These are phyloP conservation scores for Psophia crepitans DNA, from an alignment of 2,113 vertebrate species.

Conservation along the genomic window DNA sequence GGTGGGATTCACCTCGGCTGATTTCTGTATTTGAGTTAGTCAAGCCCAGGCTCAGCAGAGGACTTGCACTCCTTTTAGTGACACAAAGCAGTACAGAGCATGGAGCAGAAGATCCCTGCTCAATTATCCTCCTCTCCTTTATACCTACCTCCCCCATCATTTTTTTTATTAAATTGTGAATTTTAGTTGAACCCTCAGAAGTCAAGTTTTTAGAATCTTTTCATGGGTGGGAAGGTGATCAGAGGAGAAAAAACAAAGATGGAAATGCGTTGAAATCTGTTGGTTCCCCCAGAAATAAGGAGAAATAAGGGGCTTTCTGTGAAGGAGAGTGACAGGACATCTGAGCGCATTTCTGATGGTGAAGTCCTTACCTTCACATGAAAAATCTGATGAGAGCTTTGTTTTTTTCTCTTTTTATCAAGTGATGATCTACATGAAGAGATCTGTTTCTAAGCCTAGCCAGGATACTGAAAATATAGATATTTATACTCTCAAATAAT, in stretches of 20 bases:
- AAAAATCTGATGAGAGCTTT: neutral
- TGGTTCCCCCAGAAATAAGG: neutral
- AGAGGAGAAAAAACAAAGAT: neutral
- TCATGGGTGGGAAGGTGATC: neutral
- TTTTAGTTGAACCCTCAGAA: neutral
- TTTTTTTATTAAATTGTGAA: neutral
- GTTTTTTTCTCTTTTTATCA: neutral
- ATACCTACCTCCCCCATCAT: rapidly evolving
- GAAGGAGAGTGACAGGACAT: too few relatives aligned
- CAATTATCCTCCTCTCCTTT: neutral
- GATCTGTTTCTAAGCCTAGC: neutral
- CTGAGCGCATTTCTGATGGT: neutral
- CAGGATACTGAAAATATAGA: neutral
- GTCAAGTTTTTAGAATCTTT: neutral
- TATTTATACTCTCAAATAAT: neutral
- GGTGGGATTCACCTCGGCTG: neutral
- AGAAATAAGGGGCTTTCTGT: neutral
- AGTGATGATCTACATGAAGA: neutral
- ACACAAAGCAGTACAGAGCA: neutral
- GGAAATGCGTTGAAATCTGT: neutral
- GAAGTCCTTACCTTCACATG: neutral
- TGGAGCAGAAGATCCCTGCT: neutral
- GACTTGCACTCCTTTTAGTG: neutral
- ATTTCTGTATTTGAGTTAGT: neutral
- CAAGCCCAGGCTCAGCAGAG: neutral